Conservation (phyloP, 2,113 vertebrate genomes). For the Myotis lucifugus region DNA sequence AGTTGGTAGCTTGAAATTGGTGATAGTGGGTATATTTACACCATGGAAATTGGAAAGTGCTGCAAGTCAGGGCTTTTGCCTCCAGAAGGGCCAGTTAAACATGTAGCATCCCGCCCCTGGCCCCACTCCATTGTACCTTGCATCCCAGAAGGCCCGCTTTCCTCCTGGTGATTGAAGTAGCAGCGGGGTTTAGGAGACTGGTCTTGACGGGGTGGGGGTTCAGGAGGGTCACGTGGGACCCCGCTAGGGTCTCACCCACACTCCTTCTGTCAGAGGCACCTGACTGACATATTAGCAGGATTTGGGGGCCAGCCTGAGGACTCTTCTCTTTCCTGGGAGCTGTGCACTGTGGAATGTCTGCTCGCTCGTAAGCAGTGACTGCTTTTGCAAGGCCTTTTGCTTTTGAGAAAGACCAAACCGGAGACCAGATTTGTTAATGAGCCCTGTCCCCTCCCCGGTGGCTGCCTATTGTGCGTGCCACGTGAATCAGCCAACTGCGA, state of each 20-base stretch:
- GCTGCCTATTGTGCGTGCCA: neutral
- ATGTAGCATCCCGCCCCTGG: neutral
- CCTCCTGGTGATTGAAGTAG: neutral
- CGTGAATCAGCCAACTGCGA: constrained; percentile 18
- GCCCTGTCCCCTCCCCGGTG: neutral
- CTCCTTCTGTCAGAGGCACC: neutral
- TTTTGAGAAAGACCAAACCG: constrained; percentile 12
- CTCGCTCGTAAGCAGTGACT: neutral
- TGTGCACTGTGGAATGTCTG: neutral
- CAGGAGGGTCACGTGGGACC: neutral
- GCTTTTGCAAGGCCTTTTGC: neutral
- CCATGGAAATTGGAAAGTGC: neutral
- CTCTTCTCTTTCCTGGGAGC: neutral
- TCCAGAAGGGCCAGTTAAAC: neutral
- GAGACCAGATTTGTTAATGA: neutral
- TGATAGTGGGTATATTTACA: neutral
- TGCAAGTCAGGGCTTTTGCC: neutral
- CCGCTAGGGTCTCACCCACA: neutral
- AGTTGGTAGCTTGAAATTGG: neutral
- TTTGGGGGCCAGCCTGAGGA: neutral
- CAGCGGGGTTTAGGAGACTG: neutral
- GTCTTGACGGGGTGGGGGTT: neutral
- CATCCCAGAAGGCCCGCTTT: neutral
- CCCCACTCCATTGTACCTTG: neutral
- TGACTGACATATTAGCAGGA: neutral